Percentiles rank a stretch among this genome's conserved stretches.
These are phyloP conservation scores for Tachysurus fulvidraco DNA, from an alignment of 2,113 vertebrate species.

Conservation along the genomic window DNA sequence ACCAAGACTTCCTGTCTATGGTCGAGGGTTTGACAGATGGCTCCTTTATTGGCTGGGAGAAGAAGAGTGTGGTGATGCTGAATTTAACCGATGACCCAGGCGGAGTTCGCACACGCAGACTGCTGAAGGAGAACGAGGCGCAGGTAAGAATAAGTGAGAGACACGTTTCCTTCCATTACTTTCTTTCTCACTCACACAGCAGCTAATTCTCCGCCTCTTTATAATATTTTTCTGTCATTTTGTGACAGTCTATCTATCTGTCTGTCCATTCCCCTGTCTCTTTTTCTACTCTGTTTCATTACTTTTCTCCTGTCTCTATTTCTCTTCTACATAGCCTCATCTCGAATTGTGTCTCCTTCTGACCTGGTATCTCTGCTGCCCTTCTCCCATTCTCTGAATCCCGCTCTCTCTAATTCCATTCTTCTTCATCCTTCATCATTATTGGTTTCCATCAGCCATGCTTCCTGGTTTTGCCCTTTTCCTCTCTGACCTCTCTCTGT, in stretches of 20 bases:
- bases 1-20: slow-evolving; percentile 88
- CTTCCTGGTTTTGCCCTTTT: slow-evolving; percentile 60
- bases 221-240: slow-evolving; percentile 64
- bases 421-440: slow-evolving; percentile 22
- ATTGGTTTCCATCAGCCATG: slow-evolving; percentile 11
- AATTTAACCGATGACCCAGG: slow-evolving; percentile 85
- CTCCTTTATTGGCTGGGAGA: slow-evolving; percentile 95
- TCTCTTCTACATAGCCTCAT: background rate
- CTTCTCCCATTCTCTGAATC: slow-evolving; percentile 47
- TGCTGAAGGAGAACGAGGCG: slow-evolving; percentile 86
- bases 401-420: slow-evolving; percentile 70
- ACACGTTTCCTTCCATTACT: slow-evolving; percentile 32
- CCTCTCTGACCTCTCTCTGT: slow-evolving; percentile 63
- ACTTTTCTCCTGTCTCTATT: background rate
- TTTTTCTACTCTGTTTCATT: slow-evolving; percentile 37
- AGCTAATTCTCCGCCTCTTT: slow-evolving; percentile 45
- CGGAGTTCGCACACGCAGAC: slow-evolving; percentile 79
- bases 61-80: slow-evolving; percentile 88
- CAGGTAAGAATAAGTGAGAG: slow-evolving; percentile 79
- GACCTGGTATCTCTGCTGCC: background rate
- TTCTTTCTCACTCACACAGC: slow-evolving; percentile 17
- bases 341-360: background rate
- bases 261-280: slow-evolving; percentile 48
- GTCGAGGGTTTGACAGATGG: slow-evolving; percentile 91
- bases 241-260: slow-evolving; percentile 55